Evolutionary conservation across 2,888 invertebrate species (phyloP), one percentile per base, ranked within the genome.

Genomic region (Ophioninae sp.): DNA sequence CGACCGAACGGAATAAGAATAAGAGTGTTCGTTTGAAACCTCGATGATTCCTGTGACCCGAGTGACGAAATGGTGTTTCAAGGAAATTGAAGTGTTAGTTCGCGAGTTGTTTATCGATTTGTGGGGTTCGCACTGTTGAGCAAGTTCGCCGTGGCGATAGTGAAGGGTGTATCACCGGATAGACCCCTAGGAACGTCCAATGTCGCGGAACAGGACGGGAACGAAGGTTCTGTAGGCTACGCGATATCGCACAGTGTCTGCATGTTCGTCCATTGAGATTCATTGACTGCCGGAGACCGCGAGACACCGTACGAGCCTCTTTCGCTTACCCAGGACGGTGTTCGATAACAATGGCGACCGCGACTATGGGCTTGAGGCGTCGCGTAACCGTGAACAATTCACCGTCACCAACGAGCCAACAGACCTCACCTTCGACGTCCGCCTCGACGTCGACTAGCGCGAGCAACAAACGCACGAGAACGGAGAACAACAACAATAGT

Each of bases 401-500:
- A 75, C 88, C 91, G 84, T 87, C 87, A 73, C 88, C 89, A 73
- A 86, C 89, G 76, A 82, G 85, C 84, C 91, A 90, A 83, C 91
- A 90, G 74, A 89, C 87, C 39, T 81, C 87, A 8, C 73, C 89
- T n/a, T 85, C 89, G 72, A 86, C 88, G 6, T 88, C 83, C 8
- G 59, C 74, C 57, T 81, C 85, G n/a, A 72, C 86, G 17, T 81
- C 89, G 39, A 59, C 84, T 20, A 81, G 73, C 61, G 81, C 75
- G 67, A 87, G 87, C 62, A 89, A 89, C 87, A 93, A 93, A 81
- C 91, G 93, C 20, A 91, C 92, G 76, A 89, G 93, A 72, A 90
- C 91, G 69, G 93, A 93, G 85, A 93, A 93, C 87, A 93, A 93
- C 90, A 93, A 93, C 90, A 93, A 93, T 88, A 93, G 90, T 83